phyloP scores from a whole-genome alignment of 2,888 invertebrate species.

The Harpalus rubripes region DNA sequence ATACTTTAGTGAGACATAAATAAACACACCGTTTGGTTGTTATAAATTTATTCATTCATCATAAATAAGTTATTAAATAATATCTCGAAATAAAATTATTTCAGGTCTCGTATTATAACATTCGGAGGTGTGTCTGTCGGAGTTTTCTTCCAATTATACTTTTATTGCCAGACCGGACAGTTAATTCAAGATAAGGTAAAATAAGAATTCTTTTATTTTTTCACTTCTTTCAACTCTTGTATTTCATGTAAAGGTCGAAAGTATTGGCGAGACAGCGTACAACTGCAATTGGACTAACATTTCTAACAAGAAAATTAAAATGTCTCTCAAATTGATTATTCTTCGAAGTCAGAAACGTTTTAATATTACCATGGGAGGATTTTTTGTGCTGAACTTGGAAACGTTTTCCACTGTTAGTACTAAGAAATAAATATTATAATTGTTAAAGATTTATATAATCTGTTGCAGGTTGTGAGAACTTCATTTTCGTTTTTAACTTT shows the following conservation, averaged over 20 bases:
- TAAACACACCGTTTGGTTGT: no score
- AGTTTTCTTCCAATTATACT: constrained; percentile 45
- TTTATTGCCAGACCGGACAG: constrained; percentile 51
- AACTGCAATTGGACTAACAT: constrained; percentile 37
- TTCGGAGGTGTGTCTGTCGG: not conserved
- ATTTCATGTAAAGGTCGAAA: constrained; percentile 18
- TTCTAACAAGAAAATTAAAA: constrained; percentile 24
- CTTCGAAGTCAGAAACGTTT: constrained; percentile 24
- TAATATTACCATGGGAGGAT: constrained; percentile 53
- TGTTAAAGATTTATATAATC: constrained; percentile 4
- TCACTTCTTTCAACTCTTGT: constrained; percentile 4
- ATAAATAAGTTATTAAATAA: no score
- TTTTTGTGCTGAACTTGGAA: constrained; percentile 41
- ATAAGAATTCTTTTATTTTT: constrained; percentile 1
- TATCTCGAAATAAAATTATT: not conserved
- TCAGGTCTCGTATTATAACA: constrained; percentile 26
- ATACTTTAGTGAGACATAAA: no score
- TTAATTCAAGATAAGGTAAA: constrained; percentile 50
- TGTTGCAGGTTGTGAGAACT: constrained; percentile 41
- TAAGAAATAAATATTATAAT: constrained; percentile 1
- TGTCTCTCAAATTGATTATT: constrained; percentile 37
- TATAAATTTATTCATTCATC: no score
- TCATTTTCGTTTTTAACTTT: constrained; percentile 55
- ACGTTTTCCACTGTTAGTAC: constrained; percentile 24
- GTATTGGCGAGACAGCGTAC: constrained; percentile 47